These are phyloP conservation scores for Chlorospingus semifuscus DNA, from an alignment of 2,797 vertebrate species.

Conservation along the genomic window DNA sequence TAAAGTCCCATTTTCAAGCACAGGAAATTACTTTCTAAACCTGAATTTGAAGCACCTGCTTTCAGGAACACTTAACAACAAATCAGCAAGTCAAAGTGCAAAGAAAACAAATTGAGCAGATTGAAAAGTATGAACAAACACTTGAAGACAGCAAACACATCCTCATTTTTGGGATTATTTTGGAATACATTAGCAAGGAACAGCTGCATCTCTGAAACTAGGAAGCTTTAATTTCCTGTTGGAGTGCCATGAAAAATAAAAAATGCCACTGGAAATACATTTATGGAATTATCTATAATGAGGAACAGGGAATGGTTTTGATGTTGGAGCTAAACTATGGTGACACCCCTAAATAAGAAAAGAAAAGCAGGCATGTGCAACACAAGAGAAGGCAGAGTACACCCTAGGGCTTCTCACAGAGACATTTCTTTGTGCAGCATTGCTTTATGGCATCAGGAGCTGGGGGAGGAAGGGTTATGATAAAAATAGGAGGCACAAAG, in stretches of 20 bases:
- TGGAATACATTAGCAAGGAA: background rate
- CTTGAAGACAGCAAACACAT: background rate
- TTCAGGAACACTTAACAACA: background rate
- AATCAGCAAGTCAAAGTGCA: background rate
- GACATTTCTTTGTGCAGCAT: background rate
- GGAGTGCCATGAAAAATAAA: background rate
- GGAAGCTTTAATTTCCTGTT: background rate
- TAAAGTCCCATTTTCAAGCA: background rate
- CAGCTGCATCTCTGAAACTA: background rate
- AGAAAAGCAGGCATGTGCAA: rapidly evolving
- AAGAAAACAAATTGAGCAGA: background rate
- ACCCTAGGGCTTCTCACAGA: background rate
- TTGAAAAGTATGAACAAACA: background rate
- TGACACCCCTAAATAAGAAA: background rate
- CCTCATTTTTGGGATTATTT: background rate
- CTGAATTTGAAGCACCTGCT: background rate
- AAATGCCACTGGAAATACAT: background rate
- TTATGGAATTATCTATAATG: background rate
- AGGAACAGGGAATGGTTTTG: background rate
- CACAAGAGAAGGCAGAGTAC: background rate
- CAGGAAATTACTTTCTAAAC: background rate
- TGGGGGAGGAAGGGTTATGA: background rate
- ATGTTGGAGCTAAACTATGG: background rate
- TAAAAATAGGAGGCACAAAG: background rate
- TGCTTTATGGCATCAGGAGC: background rate